Base-by-base conservation (phyloP, 2,888 invertebrate genomes). In the Tortricodes alternella region DNA sequence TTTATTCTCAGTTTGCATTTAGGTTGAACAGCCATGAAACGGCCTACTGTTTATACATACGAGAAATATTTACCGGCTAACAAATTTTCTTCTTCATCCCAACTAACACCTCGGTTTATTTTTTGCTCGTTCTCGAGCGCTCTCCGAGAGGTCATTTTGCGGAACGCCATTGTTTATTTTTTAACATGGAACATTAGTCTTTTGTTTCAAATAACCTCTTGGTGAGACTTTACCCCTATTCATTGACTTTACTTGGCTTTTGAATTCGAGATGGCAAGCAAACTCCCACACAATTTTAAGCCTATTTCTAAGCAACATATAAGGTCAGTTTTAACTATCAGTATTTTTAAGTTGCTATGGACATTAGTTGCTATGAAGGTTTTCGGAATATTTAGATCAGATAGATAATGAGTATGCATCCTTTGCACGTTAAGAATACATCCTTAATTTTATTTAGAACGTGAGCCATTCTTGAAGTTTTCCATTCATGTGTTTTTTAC, bases 121-220 rank as follows among this genome's bases (percentile, higher is more conserved):
- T 68, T 73, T 73, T 73, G 65, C 64, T 46, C 49, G n/a, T 48
- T 35, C 21, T 15, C 21, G 21, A 39, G 29, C 57, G 46, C 48
- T 48, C 56, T 38, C 49, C 44, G 56, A 64, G 65, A 71, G 73
- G 71, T 70, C 74, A 64, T 64, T 70, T 64, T 60, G 62, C 65
- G 55, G 64, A 70, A 50, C 52, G 38, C 46, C 23, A 38, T 57
- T 60, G 57, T 75, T 69, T 73, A 67, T 73, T 71, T 69, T 64
- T 62, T 65, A 67, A 65, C 60, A 59, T 59, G 58, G 51, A 68
- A 67, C 68, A 67, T 68, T 70, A 71, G 71, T 76, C 74, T 79
- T 76, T 80, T 76, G 77, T 80, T 76, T 76, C 73, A 71, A 74
- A 75, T 74, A 78, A 73, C 70, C 69, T 71, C 67, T 64, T 63